Conservation (phyloP, 2,797 vertebrate genomes). For the Zonotrichia albicollis region DNA sequence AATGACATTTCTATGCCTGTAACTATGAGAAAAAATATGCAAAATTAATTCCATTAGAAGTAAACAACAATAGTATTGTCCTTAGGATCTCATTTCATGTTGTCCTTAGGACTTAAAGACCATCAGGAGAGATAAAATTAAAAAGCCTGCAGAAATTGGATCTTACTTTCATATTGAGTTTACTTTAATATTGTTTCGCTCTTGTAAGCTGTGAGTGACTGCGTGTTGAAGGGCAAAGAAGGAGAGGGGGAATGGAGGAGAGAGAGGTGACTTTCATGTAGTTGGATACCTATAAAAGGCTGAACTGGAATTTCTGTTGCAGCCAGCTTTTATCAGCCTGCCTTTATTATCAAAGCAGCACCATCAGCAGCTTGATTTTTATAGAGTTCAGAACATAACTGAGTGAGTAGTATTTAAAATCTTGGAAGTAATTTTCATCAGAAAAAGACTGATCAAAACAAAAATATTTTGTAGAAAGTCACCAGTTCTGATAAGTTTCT, state of each 20-base stretch:
- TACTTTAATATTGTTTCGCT: neutral
- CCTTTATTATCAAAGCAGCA: neutral
- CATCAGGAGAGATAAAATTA: neutral
- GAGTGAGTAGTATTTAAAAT: neutral
- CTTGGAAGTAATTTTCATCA: neutral
- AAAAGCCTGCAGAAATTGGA: neutral
- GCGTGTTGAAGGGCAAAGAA: neutral
- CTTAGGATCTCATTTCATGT: neutral
- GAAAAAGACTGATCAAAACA: neutral
- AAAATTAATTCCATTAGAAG: neutral
- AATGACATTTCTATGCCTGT: neutral
- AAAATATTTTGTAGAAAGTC: neutral
- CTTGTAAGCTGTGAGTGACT: neutral
- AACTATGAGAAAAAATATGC: neutral
- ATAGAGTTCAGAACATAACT: neutral
- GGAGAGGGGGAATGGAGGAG: neutral
- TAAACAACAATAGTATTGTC: conserved; percentile 17
- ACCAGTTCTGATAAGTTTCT: neutral
- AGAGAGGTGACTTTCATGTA: neutral
- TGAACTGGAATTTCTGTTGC: neutral
- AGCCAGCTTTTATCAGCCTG: neutral
- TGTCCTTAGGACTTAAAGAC: neutral
- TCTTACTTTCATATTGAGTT: neutral
- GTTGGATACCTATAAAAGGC: neutral
- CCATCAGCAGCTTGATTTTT: neutral